phyloP scores from a whole-genome alignment of 2,797 vertebrate genomes.

The Notamacropus eugenii region DNA sequence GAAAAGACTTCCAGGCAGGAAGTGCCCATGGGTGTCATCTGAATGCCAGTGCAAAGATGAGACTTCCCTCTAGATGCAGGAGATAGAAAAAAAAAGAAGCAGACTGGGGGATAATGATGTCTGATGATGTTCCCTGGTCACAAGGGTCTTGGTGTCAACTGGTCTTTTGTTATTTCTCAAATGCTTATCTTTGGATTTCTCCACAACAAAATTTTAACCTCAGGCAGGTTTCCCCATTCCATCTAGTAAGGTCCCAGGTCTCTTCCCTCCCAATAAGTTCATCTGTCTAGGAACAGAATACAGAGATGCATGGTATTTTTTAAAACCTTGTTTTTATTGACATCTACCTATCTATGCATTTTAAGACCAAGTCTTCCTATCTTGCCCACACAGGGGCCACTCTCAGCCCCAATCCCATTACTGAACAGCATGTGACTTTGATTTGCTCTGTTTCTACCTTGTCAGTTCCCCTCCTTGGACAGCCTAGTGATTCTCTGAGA shows the following conservation, averaged over 20 bases:
- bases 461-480: not conserved
- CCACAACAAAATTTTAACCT: slow-evolving; percentile 1
- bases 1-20: not conserved
- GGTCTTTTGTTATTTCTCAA: not conserved
- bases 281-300: not conserved
- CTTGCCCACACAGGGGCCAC: not conserved
- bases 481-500: not conserved
- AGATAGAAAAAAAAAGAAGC: not conserved
- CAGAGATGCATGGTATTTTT: slow-evolving; percentile 7
- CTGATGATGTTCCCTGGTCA: not conserved
- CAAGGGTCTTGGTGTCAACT: not conserved
- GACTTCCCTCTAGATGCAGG: not conserved
- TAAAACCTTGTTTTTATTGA: slow-evolving; percentile 12
- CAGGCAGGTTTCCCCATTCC: not conserved
- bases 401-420: not conserved
- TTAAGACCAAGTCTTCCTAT: not conserved
- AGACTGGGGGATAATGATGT: not conserved
- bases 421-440: not conserved
- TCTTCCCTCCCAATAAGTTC: not conserved
- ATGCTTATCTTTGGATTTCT: not conserved
- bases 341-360: not conserved
- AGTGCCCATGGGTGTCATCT: not conserved
- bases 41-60: not conserved
- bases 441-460: not conserved
- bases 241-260: not conserved